Evolutionary conservation across 2,888 invertebrate species (phyloP).

Genomic region (Augiades crinisus): DNA sequence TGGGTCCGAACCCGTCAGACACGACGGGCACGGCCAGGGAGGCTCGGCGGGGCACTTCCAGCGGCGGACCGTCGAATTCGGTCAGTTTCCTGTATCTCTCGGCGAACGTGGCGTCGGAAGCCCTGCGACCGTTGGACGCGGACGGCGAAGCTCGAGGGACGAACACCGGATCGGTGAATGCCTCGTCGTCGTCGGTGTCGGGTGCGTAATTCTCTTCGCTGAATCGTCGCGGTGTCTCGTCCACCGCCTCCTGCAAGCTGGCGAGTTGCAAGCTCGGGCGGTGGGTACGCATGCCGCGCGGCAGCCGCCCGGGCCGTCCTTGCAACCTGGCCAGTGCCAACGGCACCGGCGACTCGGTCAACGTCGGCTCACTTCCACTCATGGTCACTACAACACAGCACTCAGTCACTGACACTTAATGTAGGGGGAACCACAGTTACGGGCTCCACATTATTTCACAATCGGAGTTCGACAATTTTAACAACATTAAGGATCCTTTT

Average conservation of each 20-base stretch:
- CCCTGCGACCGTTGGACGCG: constrained; percentile 64
- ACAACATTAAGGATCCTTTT: constrained; percentile 5
- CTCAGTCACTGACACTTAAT: constrained; percentile 48
- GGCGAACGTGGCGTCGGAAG: constrained; percentile 71
- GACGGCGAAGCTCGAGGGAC: constrained; percentile 49
- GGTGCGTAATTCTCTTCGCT: constrained; percentile 61
- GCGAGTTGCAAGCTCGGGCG: constrained; percentile 71
- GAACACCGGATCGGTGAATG: constrained; percentile 55
- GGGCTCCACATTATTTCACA: constrained; percentile 14
- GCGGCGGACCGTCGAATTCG: constrained; percentile 68
- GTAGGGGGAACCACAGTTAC: constrained; percentile 7
- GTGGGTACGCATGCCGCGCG: constrained; percentile 58
- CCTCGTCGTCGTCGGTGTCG: constrained; percentile 69
- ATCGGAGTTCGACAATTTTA: background rate
- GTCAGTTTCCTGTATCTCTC: constrained; percentile 70
- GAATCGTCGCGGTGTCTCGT: constrained; percentile 67
- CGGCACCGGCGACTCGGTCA: constrained; percentile 75
- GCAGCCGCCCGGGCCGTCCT: constrained; percentile 54
- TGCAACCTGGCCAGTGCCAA: constrained; percentile 69
- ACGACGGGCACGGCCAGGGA: constrained; percentile 66
- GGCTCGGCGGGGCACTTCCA: constrained; percentile 68
- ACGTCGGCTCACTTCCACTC: constrained; percentile 68
- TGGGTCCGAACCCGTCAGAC: constrained; percentile 55
- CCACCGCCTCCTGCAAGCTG: constrained; percentile 68
- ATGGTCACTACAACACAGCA: constrained; percentile 43